phyloP scores from a whole-genome alignment of 1,140 invertebrate genomes.

The Brachionus sp. region DNA sequence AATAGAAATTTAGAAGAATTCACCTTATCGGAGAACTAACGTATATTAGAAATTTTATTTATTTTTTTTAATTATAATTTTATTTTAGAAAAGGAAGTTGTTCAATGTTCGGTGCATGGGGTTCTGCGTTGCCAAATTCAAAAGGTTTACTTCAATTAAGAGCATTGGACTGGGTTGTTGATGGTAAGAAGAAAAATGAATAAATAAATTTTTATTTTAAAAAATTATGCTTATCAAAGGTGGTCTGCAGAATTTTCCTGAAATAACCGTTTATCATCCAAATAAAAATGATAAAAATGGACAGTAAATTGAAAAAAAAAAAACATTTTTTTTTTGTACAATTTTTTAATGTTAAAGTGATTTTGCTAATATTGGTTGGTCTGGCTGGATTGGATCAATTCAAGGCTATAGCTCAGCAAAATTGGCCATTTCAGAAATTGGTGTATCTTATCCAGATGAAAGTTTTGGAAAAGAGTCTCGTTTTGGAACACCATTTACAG shows the following conservation, averaged over 20 bases:
- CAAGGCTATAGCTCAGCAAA: conserved; percentile 50
- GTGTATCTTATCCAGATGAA: conserved; percentile 51
- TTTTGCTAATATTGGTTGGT: conserved; percentile 30
- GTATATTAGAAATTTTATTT: background rate
- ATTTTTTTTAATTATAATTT: background rate
- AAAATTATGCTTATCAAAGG: conserved; percentile 46
- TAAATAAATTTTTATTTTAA: background rate
- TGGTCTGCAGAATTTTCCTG: conserved; percentile 52
- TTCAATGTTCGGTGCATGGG: conserved; percentile 53
- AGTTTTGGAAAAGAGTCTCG: conserved; percentile 51
- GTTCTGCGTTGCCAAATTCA: conserved; percentile 45
- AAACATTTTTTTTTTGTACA: conserved; percentile 50
- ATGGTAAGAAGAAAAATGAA: conserved; percentile 32
- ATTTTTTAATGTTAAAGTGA: conserved; percentile 37
- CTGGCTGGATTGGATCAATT: conserved; percentile 44
- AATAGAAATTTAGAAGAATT: conserved; percentile 50
- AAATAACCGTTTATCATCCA: conserved; percentile 53
- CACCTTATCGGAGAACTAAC: conserved; percentile 53
- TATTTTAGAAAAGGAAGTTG: conserved; percentile 50
- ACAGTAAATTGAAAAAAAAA: conserved; percentile 27
- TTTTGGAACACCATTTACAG: conserved; percentile 52
- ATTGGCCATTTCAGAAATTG: conserved; percentile 53
- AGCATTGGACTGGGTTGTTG: conserved; percentile 51
- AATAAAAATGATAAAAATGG: conserved; percentile 35
- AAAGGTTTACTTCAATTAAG: conserved; percentile 48